phyloP scores from a whole-genome alignment of 1,140 invertebrate genomes.

The Coelopa frigida region DNA sequence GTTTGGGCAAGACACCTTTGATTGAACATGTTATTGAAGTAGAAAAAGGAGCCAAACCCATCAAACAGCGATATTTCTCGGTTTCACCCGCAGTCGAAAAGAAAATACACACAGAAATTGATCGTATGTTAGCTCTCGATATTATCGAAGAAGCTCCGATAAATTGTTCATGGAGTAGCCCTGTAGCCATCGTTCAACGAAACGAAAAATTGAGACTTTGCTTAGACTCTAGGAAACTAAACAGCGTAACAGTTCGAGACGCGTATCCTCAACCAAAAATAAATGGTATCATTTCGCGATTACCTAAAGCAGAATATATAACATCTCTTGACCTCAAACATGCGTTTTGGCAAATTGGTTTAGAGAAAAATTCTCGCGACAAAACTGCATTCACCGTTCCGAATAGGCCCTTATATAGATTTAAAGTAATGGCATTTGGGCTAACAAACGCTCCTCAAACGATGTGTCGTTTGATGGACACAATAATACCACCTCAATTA shows the following conservation, averaged over 20 bases:
- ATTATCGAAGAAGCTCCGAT: slow-evolving; percentile 4
- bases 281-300: slow-evolving; percentile 1
- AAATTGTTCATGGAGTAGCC: slow-evolving; percentile 4
- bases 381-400: slow-evolving; percentile 13
- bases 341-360: slow-evolving; percentile 12
- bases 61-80: slow-evolving; percentile 11
- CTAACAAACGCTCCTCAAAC: slow-evolving; percentile 14
- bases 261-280: slow-evolving; percentile 6
- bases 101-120: slow-evolving; percentile 7
- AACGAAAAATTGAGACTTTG: slow-evolving; percentile 4
- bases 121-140: slow-evolving; percentile 1
- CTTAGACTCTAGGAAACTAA: slow-evolving; percentile 4
- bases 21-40: slow-evolving; percentile 9
- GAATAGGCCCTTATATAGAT: slow-evolving; percentile 8
- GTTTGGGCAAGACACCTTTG: slow-evolving; percentile 2
- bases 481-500: too few relatives aligned
- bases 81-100: slow-evolving; percentile 9
- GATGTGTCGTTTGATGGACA: slow-evolving; percentile 7
- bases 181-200: background rate
- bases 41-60: slow-evolving; percentile 1
- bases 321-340: slow-evolving; percentile 12
- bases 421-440: slow-evolving; percentile 15
- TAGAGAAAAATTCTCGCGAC: slow-evolving; percentile 8
- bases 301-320: slow-evolving; percentile 8
- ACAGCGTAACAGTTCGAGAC: slow-evolving; percentile 3